These are phyloP conservation scores for Smithornis capensis DNA, from an alignment of 2,113 vertebrate genomes.

Conservation along the genomic window DNA sequence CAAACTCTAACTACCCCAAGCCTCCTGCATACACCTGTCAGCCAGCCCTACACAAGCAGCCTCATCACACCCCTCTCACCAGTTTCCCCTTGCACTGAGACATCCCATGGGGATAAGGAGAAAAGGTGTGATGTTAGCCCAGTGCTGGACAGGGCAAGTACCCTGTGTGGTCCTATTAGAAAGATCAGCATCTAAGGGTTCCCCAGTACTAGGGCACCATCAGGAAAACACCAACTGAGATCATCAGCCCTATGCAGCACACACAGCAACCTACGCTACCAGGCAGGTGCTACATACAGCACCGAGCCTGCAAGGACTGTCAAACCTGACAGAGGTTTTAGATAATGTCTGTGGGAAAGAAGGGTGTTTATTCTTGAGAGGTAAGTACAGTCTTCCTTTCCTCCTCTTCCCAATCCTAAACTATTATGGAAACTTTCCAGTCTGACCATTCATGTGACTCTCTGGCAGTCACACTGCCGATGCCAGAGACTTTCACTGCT, in stretches of 20 bases:
- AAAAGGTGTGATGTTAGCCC: fast-evolving
- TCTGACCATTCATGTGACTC: background rate
- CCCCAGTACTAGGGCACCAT: fast-evolving
- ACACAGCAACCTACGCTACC: fast-evolving
- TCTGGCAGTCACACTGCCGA: background rate
- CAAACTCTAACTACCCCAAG: fast-evolving
- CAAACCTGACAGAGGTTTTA: background rate
- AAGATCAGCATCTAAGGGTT: background rate
- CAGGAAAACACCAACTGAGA: fast-evolving
- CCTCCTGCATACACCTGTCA: background rate
- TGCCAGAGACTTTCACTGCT: background rate
- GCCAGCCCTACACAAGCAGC: background rate
- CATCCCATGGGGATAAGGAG: background rate
- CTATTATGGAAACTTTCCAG: background rate
- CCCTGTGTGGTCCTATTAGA: fast-evolving
- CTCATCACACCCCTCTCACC: too few species aligned
- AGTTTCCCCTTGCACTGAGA: background rate
- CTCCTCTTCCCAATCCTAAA: background rate
- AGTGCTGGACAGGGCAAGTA: fast-evolving
- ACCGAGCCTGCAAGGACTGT: fast-evolving
- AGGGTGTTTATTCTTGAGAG: background rate
- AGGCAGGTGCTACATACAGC: background rate
- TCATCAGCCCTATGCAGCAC: fast-evolving
- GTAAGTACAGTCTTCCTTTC: background rate
- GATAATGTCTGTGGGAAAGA: background rate